Evolutionary conservation across 2,888 invertebrate species (phyloP), one percentile per base, ranked within the genome.

Genomic region (Hipparchia semele): DNA sequence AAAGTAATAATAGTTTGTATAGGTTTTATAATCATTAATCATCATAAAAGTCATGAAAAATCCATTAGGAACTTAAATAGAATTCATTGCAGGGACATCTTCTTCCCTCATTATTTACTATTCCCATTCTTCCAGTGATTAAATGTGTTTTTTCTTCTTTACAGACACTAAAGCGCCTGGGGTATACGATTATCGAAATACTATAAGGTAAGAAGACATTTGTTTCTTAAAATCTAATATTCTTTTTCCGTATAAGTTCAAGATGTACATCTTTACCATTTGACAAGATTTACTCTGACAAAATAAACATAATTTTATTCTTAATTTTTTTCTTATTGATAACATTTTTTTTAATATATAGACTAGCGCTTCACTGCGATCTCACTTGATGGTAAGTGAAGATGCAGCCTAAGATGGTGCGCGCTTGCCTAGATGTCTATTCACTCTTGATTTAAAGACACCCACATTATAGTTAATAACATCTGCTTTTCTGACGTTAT

Each of bases 181-280:
- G 51, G 7, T 56, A 54, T 39, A 72, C 64, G 33, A 64, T 69
- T 59, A 73, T 71, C 62, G 61, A 58, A 56, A 72, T 67, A 64
- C 68, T 70, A 45, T 70, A 73, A 73, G 74, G 76, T 76, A 71
- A 76, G 72, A 67, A 3, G 64, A 46, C 39, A 39, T 4, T 5
- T 60, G 68, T 61, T 2, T 2, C 49, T 23, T 12, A 68, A 8
- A 49, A 46, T 6, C 8, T 13, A 13, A 1, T 23, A 58, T 58
- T 23, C 23, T 6, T 58, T 58, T 58, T 13, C 7, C 4, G 5
- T 58, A 13, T 8, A 2, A 58, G 6, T 58, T 13, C 4, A 56
- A 6, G 53, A 53, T 12, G 4, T 53, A 53, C n/a, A n/a, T n/a
- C 23, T 23, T 23, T 23, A 23, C 23, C 1, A 1, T 23, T 23